phyloP scores from a whole-genome alignment of 2,113 vertebrate species.

The Microtus ochrogaster region DNA sequence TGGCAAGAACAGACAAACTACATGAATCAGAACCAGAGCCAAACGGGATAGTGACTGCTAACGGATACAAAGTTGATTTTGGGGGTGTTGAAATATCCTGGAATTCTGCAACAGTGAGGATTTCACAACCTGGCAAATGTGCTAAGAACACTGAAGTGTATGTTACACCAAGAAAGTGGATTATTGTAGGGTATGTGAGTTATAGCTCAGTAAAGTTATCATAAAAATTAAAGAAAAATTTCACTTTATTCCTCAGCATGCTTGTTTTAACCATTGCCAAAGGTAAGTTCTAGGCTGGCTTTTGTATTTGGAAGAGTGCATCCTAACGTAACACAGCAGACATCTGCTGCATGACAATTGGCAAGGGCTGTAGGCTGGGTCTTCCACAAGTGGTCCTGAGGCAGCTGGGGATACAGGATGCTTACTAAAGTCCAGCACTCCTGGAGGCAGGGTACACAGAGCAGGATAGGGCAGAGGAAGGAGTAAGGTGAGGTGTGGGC shows the following conservation, averaged over 20 bases:
- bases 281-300: neutral
- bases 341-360: neutral
- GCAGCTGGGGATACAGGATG: neutral
- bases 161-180: neutral
- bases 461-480: neutral
- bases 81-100: neutral
- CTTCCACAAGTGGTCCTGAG: neutral
- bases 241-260: neutral
- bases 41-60: neutral
- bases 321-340: neutral
- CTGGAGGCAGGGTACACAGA: neutral
- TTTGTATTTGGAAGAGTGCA: neutral
- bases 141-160: neutral
- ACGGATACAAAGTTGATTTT: neutral
- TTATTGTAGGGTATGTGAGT: constrained; percentile 33
- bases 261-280: neutral
- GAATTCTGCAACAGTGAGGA: neutral
- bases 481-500: neutral
- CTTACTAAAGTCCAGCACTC: neutral
- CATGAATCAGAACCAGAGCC: constrained; percentile 30
- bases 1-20: neutral
- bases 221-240: constrained; percentile 11
- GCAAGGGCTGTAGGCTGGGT: neutral
- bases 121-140: neutral
- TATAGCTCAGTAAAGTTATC: neutral